These are phyloP conservation scores for Corythoichthys intestinalis DNA, from an alignment of 2,113 vertebrate genomes.

Conservation along the genomic window DNA sequence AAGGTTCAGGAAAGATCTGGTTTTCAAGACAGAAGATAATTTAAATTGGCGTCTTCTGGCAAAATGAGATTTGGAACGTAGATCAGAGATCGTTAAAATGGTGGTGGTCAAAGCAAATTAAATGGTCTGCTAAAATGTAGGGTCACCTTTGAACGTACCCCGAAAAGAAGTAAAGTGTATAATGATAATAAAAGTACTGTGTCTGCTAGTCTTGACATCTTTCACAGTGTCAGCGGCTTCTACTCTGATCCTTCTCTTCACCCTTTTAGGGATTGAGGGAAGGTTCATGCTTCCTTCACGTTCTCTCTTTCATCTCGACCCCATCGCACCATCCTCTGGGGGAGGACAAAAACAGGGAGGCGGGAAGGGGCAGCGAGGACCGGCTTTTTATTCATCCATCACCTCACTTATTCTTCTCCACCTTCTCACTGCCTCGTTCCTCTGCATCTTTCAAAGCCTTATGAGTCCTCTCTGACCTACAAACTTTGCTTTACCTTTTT, in stretches of 20 bases:
- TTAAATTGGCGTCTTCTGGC: conserved; percentile 4
- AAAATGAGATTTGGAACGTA: conserved; percentile 14
- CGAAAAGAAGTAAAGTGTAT: conserved; percentile 58
- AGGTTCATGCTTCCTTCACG: conserved; percentile 65
- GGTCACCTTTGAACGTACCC: conserved; percentile 58
- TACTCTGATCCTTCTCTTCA: conserved; percentile 61
- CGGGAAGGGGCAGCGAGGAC: conserved; percentile 46
- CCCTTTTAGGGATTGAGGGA: conserved; percentile 52
- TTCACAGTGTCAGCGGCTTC: conserved; percentile 59
- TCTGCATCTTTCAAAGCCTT: conserved; percentile 21
- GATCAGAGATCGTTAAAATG: conserved; percentile 37
- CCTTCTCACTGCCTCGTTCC: conserved; percentile 20
- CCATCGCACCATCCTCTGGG: conserved; percentile 59
- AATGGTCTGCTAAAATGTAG: conserved; percentile 23
- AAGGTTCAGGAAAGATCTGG: neutral
- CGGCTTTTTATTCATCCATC: conserved; percentile 48
- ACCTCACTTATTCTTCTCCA: conserved; percentile 43
- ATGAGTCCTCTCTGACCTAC: conserved; percentile 37
- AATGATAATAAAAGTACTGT: conserved; percentile 43
- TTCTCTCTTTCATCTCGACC: conserved; percentile 65
- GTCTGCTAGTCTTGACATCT: conserved; percentile 62
- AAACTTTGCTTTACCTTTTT: conserved; percentile 20
- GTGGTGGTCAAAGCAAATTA: conserved; percentile 42
- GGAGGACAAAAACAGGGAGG: conserved; percentile 23
- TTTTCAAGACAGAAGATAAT: neutral